Percentiles rank a stretch among this genome's conserved stretches.
Conservation (phyloP, 2,113 vertebrate genomes). For the Tetrax tetrax region DNA sequence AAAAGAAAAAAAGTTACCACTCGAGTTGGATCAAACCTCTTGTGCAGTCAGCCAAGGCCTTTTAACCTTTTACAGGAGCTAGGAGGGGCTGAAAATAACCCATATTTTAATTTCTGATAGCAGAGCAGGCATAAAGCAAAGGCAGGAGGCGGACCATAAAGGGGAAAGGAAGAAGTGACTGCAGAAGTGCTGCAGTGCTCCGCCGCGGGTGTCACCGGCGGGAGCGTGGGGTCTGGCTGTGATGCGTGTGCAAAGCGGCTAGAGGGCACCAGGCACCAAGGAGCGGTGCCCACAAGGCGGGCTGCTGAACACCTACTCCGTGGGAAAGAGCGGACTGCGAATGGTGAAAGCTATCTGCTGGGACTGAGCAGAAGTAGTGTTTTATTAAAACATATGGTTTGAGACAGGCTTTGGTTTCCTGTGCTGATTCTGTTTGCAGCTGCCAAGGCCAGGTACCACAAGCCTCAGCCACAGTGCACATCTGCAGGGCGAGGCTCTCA, state of each 20-base stretch:
- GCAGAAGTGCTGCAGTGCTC: too few relatives aligned
- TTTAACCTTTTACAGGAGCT: background rate
- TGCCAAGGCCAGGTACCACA: accelerated
- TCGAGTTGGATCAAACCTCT: background rate
- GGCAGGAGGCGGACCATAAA: background rate
- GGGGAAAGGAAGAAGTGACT: background rate
- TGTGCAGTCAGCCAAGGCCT: background rate
- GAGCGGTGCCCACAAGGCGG: accelerated
- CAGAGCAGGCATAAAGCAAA: background rate
- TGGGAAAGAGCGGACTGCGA: accelerated
- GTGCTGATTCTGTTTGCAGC: background rate
- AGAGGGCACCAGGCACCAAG: background rate
- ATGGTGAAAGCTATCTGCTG: background rate
- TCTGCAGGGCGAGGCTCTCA: background rate
- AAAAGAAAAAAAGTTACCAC: too few relatives aligned
- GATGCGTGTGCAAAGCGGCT: background rate
- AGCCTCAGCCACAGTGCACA: background rate
- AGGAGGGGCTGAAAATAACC: background rate
- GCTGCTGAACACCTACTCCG: accelerated
- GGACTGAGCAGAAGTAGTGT: background rate
- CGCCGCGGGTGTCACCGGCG: background rate
- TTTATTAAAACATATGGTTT: background rate
- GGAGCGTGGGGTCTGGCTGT: background rate
- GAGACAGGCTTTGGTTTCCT: background rate
- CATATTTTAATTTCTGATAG: background rate